These are phyloP conservation scores for Labia minor DNA, from an alignment of 2,888 invertebrate genomes.

Conservation along the genomic window DNA sequence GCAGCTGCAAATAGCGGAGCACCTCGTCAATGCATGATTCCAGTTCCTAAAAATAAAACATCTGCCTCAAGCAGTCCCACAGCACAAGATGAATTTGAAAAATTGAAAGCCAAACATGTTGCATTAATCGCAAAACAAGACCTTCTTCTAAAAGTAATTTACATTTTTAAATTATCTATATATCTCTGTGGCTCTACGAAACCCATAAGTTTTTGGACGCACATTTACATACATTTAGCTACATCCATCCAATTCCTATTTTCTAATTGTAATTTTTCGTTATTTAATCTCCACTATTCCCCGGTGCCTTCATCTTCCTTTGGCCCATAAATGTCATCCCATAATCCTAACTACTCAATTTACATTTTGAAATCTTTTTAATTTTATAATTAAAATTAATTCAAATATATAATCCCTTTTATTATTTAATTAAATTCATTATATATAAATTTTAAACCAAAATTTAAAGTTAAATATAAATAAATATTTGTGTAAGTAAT, in stretches of 20 bases:
- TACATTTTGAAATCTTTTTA: too few relatives aligned
- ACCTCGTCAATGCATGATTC: background rate
- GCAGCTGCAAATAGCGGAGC: background rate
- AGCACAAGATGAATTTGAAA: slow-evolving; percentile 55
- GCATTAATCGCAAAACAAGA: slow-evolving; percentile 85
- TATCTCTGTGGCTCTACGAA: too few relatives aligned
- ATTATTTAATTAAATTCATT: too few relatives aligned
- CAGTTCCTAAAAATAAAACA: slow-evolving; percentile 17
- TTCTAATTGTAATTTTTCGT: too few relatives aligned
- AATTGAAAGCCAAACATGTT: slow-evolving; percentile 62
- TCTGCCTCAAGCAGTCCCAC: slow-evolving; percentile 17
- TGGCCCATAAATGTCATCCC: too few relatives aligned
- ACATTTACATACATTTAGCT: slow-evolving; percentile 15
- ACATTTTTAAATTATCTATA: too few relatives aligned
- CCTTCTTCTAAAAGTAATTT: slow-evolving; percentile 61
- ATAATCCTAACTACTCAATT: too few relatives aligned
- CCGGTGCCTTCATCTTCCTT: too few relatives aligned
- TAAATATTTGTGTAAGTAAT: slow-evolving; percentile 16
- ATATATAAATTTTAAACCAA: too few relatives aligned
- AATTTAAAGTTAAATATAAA: background rate
- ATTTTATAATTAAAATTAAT: too few relatives aligned
- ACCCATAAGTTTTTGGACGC: background rate
- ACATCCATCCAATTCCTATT: background rate
- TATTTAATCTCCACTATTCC: too few relatives aligned
- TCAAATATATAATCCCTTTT: too few relatives aligned